A percentile compares a stretch with the other conserved stretches of the same genome.
phyloP scores from a whole-genome alignment of 2,113 vertebrate species.

The Carassius auratus region DNA sequence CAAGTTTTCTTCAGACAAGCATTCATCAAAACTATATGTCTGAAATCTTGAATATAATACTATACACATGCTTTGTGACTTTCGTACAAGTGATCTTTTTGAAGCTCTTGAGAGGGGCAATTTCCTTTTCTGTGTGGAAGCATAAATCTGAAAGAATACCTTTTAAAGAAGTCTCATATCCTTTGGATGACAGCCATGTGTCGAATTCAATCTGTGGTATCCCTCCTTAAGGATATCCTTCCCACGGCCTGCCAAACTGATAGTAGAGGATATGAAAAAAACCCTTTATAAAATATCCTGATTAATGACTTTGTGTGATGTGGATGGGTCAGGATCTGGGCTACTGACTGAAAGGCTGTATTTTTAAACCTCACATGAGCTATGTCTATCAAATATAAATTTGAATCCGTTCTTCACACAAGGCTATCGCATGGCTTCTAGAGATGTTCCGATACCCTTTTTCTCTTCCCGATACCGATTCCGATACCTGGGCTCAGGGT shows the following conservation, averaged over 20 bases:
- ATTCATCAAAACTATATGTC: background rate
- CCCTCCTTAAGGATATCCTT: constrained; percentile 54
- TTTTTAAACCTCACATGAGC: background rate
- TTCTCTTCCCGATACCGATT: no score
- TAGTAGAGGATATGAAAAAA: constrained; percentile 36
- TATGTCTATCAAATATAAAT: background rate
- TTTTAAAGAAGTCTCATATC: constrained; percentile 52
- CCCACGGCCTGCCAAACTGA: constrained; percentile 33
- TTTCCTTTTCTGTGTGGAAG: constrained; percentile 34
- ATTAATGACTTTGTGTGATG: background rate
- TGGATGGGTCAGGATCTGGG: constrained; percentile 4
- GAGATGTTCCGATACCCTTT: no score
- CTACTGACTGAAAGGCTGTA: background rate
- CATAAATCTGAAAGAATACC: constrained; percentile 40
- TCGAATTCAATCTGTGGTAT: constrained; percentile 48
- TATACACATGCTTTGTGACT: constrained; percentile 18
- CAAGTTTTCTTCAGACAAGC: background rate
- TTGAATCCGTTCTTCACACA: background rate
- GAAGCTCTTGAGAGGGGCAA: constrained; percentile 25
- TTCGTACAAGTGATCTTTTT: constrained; percentile 39
- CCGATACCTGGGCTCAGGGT: no score
- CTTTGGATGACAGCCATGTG: constrained; percentile 62
- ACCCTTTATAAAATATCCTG: background rate
- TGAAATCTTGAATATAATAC: background rate
- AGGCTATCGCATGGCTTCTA: background rate